Conservation (phyloP, 2,888 invertebrate species). For the Lithophane ornitopus region DNA sequence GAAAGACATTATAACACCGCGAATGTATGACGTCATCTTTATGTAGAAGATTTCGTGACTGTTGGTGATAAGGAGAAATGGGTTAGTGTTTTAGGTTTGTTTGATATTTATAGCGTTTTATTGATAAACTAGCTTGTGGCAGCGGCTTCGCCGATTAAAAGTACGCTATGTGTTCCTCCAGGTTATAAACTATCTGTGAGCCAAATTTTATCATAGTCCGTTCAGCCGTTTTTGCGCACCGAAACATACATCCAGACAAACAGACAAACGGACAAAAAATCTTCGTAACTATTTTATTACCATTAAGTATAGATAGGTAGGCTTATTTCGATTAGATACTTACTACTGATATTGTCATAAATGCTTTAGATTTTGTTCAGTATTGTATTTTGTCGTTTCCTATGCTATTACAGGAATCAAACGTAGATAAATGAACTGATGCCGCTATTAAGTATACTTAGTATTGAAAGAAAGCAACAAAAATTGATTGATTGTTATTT, state of each 20-base stretch:
- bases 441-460: too few relatives aligned
- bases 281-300: too few relatives aligned
- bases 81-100: conserved; percentile 14
- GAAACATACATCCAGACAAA: too few relatives aligned
- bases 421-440: not conserved
- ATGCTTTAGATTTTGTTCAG: not conserved
- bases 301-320: not conserved
- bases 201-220: too few relatives aligned
- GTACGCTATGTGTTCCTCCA: too few relatives aligned
- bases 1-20: conserved; percentile 90
- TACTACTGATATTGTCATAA: not conserved
- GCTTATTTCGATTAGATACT: too few relatives aligned
- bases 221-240: too few relatives aligned
- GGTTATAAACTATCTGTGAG: too few relatives aligned
- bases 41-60: conserved; percentile 85
- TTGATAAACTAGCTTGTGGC: not conserved
- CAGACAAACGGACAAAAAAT: too few relatives aligned
- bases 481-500: too few relatives aligned
- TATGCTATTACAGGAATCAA: not conserved
- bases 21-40: conserved; percentile 89
- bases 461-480: too few relatives aligned
- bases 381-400: not conserved
- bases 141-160: too few relatives aligned
- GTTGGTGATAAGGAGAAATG: conserved; percentile 41
- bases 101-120: not conserved